Conservation (phyloP, 2,888 invertebrate genomes). For the Perithous albicinctus region DNA sequence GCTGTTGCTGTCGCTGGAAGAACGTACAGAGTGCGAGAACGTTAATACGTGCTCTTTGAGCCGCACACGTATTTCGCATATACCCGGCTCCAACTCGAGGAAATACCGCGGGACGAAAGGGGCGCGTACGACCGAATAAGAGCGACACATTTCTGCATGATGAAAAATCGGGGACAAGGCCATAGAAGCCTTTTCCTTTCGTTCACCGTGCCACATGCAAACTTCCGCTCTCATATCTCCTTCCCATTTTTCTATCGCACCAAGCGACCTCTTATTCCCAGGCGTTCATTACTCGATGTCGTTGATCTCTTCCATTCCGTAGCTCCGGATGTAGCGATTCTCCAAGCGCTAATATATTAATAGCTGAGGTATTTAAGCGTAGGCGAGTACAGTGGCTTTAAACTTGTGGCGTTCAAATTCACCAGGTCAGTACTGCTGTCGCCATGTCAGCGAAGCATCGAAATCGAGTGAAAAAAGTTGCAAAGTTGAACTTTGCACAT, state of each 20-base stretch:
- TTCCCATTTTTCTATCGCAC: background rate
- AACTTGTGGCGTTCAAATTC: constrained; percentile 31
- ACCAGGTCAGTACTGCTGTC: constrained; percentile 43
- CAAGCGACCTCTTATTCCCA: background rate
- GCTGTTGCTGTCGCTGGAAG: background rate
- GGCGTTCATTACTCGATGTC: constrained; percentile 13
- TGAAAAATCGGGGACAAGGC: constrained; percentile 10
- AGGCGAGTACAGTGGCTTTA: constrained; percentile 24
- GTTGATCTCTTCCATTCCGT: constrained; percentile 23
- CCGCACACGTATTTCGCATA: too few relatives aligned
- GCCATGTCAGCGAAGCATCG: background rate
- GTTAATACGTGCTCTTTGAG: constrained; percentile 48
- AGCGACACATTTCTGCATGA: background rate
- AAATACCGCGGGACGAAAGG: background rate
- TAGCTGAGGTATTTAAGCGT: constrained; percentile 41
- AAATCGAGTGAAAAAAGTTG: too few relatives aligned
- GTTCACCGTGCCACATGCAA: background rate
- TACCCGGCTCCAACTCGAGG: too few relatives aligned
- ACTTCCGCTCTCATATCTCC: constrained; percentile 10
- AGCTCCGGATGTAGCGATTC: constrained; percentile 54
- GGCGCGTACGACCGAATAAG: background rate
- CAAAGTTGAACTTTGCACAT: too few relatives aligned
- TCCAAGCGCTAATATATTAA: constrained; percentile 23
- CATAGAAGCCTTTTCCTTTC: background rate
- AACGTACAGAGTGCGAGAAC: constrained; percentile 39